Evolutionary conservation across 1,140 invertebrate species (phyloP), one percentile per base, ranked within the genome.

Genomic region (Drosophila obscura): DNA sequence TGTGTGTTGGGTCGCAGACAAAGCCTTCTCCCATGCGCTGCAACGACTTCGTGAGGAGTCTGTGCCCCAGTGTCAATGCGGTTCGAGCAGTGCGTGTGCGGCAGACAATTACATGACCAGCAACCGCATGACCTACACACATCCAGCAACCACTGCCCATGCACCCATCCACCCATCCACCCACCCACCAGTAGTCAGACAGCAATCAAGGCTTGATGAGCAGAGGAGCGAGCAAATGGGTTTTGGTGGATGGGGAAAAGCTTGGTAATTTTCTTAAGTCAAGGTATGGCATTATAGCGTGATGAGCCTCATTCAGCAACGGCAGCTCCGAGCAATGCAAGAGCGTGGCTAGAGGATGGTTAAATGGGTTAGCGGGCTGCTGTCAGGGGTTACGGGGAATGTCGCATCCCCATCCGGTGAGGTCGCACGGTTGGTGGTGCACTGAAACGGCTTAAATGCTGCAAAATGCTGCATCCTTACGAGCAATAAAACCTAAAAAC

Each of bases 281-380:
- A 65, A 71, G 74, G 60, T 73, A 76, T 72, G 83, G 53, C 78
- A 82, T 87, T 88, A 87, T 79, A 55, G 31, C 83, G 80, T 87
- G 83, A 87, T 87, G 82, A 87, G 82, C 78, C 74, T 76, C 83
- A 87, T 87, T 87, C 82, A 82, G 49, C 61, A 49, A 57, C 62
- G 60, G 73, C 73, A 79, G 71, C 71, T 67, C 44, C 31, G 66
- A 48, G 35, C 28, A 15, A 15, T 13, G 45, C 3, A 16, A 4
- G 16, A 0, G 6, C 5, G n/a, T 48, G 15, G 69, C 67, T 13
- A 39, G 35, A 58, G 15, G 46, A 45, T 55, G 35, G 45, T 53
- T 67, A 74, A 77, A 31, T 53, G 64, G 39, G 49, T 46, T 41
- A 60, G 19, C 16, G 16, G 15, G 4, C 0, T 4, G 7, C 53